Evolutionary conservation across 2,113 vertebrate genomes (phyloP), one percentile per base, ranked within the genome.

Genomic region (Panthera tigris): DNA sequence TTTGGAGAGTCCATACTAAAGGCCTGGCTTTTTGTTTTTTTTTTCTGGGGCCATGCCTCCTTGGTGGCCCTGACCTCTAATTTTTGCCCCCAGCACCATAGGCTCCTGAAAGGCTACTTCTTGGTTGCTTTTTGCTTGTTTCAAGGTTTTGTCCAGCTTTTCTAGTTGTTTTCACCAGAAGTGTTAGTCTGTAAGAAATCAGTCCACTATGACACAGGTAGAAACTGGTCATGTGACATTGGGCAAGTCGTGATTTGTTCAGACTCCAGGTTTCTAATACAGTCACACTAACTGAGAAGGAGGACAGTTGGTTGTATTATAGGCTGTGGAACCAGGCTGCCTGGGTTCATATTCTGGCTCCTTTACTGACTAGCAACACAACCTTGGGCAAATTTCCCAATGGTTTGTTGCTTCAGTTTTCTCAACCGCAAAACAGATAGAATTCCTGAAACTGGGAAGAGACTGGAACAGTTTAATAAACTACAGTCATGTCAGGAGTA

Each of bases 291-390:
- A 52, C n/a, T 7, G 50, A 71, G 50, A 36, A 81, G 93, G 3
- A 18, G 3, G 36, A 33, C 0, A 21, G n/a, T 15, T 25, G 33
- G 33, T 1, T 23, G 29, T 8, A 33, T 11, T 25, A 16, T 8
- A 7, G 52, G 16, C 18, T 82, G 23, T 36, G 18, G 33, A 50
- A 33, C n/a, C 41, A 82, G 55, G 76, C 23, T 50, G 52, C 39
- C 33, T 50, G 52, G 12, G 16, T 11, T 87, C 74, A 4, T 21
- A 36, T 45, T 57, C 39, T 33, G 33, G 39, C 48, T 94, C 76
- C 83, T 68, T 68, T 15, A 33, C 13, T 39, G 4, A 73, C 7
- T 12, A 15, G 66, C 5, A 13, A 18, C 63, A 66, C 12, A 39
- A 89, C 66, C 50, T 23, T 81, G 85, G 50, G 13, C 11, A 63